Percentiles rank a stretch among this genome's conserved stretches.
phyloP scores from a whole-genome alignment of 1,140 invertebrate species.

The Drosophila willistoni region DNA sequence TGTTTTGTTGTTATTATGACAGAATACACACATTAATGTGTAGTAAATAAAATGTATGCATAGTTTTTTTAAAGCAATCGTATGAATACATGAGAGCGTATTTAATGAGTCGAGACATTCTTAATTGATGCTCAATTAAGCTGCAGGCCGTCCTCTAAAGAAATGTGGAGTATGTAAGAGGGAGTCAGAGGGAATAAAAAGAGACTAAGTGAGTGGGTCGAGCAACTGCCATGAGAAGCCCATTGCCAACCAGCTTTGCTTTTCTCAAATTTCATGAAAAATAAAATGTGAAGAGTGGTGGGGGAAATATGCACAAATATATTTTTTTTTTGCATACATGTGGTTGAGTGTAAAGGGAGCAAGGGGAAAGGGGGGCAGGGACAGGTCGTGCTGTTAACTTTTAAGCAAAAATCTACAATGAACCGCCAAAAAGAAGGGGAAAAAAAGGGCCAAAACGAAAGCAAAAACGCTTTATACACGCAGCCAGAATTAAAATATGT shows the following conservation, averaged over 20 bases:
- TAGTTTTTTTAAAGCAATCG: neutral
- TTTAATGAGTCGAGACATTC: slow-evolving; percentile 77
- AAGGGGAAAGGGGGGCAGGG: neutral
- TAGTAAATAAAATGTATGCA: neutral
- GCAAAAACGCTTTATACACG: slow-evolving; percentile 25
- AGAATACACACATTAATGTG: neutral
- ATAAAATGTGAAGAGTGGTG: slow-evolving; percentile 2
- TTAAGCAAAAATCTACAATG: slow-evolving; percentile 20
- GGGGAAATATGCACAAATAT: slow-evolving; percentile 19
- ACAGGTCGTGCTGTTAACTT: slow-evolving; percentile 26
- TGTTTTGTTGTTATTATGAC: too few species aligned
- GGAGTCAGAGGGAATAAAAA: neutral
- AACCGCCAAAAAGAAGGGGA: neutral
- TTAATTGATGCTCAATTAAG: slow-evolving; percentile 80
- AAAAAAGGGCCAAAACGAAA: neutral
- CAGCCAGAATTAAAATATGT: slow-evolving; percentile 15
- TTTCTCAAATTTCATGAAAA: slow-evolving; percentile 24
- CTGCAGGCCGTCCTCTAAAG: slow-evolving; percentile 39
- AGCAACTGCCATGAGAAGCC: slow-evolving; percentile 10
- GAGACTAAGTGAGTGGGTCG: too few species aligned
- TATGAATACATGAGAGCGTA: slow-evolving; percentile 6
- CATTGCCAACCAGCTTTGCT: neutral
- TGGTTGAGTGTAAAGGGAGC: neutral
- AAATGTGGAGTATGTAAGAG: slow-evolving; percentile 2
- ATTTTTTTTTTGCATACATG: slow-evolving; percentile 19